These are phyloP conservation scores for Tachypleus tridentatus DNA, from an alignment of 1,140 invertebrate genomes.

Conservation along the genomic window DNA sequence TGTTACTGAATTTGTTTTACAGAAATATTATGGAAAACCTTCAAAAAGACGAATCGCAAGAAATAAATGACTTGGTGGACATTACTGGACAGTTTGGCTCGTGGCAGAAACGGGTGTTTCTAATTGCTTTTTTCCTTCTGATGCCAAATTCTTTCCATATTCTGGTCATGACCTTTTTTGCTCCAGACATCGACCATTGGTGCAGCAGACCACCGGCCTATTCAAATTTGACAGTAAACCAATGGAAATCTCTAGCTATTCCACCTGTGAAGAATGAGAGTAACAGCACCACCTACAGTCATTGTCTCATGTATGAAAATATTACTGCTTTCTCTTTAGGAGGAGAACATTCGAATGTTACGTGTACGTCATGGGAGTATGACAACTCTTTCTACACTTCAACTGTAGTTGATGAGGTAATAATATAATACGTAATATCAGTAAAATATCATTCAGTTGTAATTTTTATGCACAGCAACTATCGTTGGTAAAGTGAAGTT, in stretches of 20 bases:
- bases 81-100: slow-evolving; percentile 11
- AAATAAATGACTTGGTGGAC: background rate
- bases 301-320: background rate
- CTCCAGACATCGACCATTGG: slow-evolving; percentile 17
- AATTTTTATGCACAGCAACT: too few species aligned
- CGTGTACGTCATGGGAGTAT: slow-evolving; percentile 12
- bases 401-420: slow-evolving; percentile 17
- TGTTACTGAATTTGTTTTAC: too few species aligned
- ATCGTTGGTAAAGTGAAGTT: too few species aligned
- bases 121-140: slow-evolving; percentile 6
- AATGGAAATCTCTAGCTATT: slow-evolving; percentile 10
- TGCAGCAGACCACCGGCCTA: slow-evolving; percentile 10
- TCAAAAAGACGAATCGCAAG: too few species aligned
- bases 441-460: too few species aligned
- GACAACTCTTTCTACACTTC: slow-evolving; percentile 16
- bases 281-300: background rate
- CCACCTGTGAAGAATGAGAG: background rate
- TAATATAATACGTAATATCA: too few species aligned
- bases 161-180: slow-evolving; percentile 17
- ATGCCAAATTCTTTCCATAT: slow-evolving; percentile 13
- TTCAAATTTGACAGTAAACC: slow-evolving; percentile 8
- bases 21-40: too few species aligned
- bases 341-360: slow-evolving; percentile 3
- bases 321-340: background rate
- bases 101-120: slow-evolving; percentile 11